Base-by-base conservation (phyloP, 2,888 invertebrate species). In the Dicycla oo region DNA sequence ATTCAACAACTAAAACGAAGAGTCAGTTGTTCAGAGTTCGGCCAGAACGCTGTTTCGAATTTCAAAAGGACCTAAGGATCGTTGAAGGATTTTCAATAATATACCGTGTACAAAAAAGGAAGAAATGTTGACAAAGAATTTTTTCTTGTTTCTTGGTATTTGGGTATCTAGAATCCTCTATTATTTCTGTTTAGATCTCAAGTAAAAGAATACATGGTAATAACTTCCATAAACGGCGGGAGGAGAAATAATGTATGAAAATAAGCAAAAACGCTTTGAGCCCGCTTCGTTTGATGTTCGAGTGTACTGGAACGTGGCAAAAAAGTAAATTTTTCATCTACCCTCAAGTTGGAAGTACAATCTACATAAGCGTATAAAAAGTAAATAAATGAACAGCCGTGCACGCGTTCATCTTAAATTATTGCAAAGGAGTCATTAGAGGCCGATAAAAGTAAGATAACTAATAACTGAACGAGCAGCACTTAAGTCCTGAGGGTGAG, bases 391-490 rank as follows among this genome's bases (percentile, higher is more conserved):
- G 91, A 91, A 89, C 90, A 84, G 74, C 73, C 78, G 56, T 60
- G 68, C 89, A 91, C 90, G 91, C 86, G 74, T 81, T 85, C 80
- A 78, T 86, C 88, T 89, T 91, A 89, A 93, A 91, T 93, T 91
- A 89, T 86, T 83, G 88, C 88, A 89, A 91, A 91, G 84, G 91
- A 90, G 88, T 93, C 93, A 91, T 94, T 93, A 93, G 89, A 87
- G 85, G 77, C 80, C 90, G 87, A 91, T 91, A 89, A 88, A 78
- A 90, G 82, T 79, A 72, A 88, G 90, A 90, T 92, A 91, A 92
- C 93, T 93, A 93, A 93, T 93, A 93, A 91, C 88, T 89, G 86
- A 88, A 91, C 88, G 90, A 90, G 89, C 83, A 90, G 88, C 92
- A 92, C 93, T 93, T 92, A 89, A 91, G 90, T 84, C 76, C 77